phyloP scores from a whole-genome alignment of 2,113 vertebrate genomes.

The Microcebus lehilahytsara region DNA sequence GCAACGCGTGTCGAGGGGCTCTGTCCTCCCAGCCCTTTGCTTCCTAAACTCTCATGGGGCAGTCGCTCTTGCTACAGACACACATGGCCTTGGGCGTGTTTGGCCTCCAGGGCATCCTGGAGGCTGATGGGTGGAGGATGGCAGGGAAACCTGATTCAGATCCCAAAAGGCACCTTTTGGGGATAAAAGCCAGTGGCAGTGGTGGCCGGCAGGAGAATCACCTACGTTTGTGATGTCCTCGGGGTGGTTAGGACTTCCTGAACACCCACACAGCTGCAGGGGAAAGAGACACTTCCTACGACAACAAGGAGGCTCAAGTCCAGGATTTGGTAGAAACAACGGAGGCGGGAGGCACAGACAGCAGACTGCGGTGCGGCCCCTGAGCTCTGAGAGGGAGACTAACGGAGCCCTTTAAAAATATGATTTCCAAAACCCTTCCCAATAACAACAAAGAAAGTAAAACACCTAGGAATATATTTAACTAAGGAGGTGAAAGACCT shows the following conservation, averaged over 20 bases:
- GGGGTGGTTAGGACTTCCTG: not conserved
- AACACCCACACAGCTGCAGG: not conserved
- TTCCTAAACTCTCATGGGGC: not conserved
- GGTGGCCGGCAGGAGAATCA: not conserved
- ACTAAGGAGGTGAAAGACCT: too few species aligned
- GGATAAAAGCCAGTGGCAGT: too few species aligned
- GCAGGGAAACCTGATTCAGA: too few species aligned
- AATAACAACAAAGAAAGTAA: too few species aligned
- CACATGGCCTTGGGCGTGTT: not conserved
- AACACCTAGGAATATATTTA: too few species aligned
- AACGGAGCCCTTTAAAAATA: too few species aligned
- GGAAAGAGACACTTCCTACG: not conserved
- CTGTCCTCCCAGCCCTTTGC: too few species aligned
- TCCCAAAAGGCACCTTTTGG: not conserved
- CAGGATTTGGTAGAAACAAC: not conserved
- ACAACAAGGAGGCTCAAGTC: too few species aligned
- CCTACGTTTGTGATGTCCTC: not conserved
- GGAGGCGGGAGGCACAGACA: not conserved
- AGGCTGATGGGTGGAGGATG: not conserved
- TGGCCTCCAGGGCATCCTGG: not conserved
- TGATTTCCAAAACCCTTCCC: too few species aligned
- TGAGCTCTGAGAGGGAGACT: not conserved
- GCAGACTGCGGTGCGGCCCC: not conserved
- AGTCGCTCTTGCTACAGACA: not conserved
- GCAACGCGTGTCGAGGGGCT: too few species aligned